Evolutionary conservation across 1,140 invertebrate species (phyloP).

Genomic region (Aphaenogaster floridana): DNA sequence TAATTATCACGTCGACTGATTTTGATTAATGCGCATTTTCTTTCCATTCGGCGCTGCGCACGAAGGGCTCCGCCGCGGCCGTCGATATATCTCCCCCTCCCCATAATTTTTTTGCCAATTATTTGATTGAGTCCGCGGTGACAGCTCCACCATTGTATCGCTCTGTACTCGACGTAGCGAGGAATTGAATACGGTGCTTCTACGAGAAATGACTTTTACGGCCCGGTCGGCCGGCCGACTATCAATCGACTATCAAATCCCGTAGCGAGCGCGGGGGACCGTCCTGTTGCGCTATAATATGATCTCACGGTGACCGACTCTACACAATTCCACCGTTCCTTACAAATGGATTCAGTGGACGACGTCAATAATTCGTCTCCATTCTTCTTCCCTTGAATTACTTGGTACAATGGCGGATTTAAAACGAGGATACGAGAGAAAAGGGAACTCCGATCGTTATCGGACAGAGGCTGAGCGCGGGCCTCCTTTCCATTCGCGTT

Average conservation of each 20-base stretch:
- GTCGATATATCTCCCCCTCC: conserved; percentile 1
- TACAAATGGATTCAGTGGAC: conserved; percentile 66
- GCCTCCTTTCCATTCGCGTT: conserved; percentile 36
- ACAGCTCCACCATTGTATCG: conserved; percentile 33
- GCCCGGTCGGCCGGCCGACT: background rate
- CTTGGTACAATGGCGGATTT: conserved; percentile 63
- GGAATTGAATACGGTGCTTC: conserved; percentile 36
- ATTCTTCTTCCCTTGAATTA: conserved; percentile 35
- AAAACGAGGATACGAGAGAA: conserved; percentile 33
- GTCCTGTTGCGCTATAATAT: conserved; percentile 40
- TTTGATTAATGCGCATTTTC: conserved; percentile 50
- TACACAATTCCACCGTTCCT: conserved; percentile 61
- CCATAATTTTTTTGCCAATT: conserved; percentile 14
- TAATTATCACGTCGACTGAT: conserved; percentile 57
- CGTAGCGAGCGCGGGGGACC: background rate
- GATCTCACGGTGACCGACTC: conserved; percentile 63
- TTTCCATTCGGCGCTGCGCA: background rate
- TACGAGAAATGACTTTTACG: conserved; percentile 9
- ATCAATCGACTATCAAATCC: conserved; percentile 40
- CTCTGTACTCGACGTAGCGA: conserved; percentile 10
- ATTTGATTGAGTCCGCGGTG: conserved; percentile 29
- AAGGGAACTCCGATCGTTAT: conserved; percentile 69
- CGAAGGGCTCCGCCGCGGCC: too few relatives aligned
- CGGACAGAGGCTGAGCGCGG: background rate
- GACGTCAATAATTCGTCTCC: conserved; percentile 65